Conservation (phyloP, 2,888 invertebrate species). For the Chesias legatella region DNA sequence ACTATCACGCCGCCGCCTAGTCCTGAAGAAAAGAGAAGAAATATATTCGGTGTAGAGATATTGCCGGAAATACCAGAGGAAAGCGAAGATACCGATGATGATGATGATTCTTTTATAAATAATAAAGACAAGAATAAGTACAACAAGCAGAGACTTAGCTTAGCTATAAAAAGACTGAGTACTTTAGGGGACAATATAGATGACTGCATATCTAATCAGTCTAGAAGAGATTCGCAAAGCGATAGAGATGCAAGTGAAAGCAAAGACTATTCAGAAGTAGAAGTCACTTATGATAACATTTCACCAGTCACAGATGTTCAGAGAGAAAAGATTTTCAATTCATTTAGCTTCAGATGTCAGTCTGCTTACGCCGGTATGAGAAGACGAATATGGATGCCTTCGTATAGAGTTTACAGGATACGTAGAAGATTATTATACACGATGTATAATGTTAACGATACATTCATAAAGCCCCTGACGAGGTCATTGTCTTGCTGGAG, state of each 20-base stretch:
- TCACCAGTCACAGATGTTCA: constrained; percentile 67
- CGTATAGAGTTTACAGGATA: constrained; percentile 65
- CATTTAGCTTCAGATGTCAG: constrained; percentile 67
- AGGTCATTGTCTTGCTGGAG: constrained; percentile 68
- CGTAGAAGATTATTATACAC: constrained; percentile 55
- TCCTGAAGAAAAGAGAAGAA: constrained; percentile 70
- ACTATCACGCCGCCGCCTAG: constrained; percentile 70
- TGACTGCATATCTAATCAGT: constrained; percentile 68
- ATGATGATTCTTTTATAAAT: constrained; percentile 36
- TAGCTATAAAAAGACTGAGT: constrained; percentile 75
- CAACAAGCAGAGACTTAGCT: constrained; percentile 60
- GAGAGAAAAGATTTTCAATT: constrained; percentile 67
- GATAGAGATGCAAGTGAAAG: constrained; percentile 45
- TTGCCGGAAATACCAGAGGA: constrained; percentile 78
- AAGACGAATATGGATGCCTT: constrained; percentile 64
- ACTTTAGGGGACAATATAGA: constrained; percentile 73
- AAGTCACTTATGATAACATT: constrained; percentile 66
- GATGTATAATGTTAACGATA: constrained; percentile 64
- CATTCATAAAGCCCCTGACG: constrained; percentile 67
- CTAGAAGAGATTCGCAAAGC: constrained; percentile 56
- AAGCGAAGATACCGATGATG: constrained; percentile 59
- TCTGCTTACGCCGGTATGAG: constrained; percentile 61
- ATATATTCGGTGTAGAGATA: constrained; percentile 74
- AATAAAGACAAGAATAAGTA: constrained; percentile 37
- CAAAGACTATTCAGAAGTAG: constrained; percentile 59